Percentiles rank a stretch among this genome's conserved stretches.
These are phyloP conservation scores for Choristoneura fumiferana DNA, from an alignment of 1,140 invertebrate genomes.

Conservation along the genomic window DNA sequence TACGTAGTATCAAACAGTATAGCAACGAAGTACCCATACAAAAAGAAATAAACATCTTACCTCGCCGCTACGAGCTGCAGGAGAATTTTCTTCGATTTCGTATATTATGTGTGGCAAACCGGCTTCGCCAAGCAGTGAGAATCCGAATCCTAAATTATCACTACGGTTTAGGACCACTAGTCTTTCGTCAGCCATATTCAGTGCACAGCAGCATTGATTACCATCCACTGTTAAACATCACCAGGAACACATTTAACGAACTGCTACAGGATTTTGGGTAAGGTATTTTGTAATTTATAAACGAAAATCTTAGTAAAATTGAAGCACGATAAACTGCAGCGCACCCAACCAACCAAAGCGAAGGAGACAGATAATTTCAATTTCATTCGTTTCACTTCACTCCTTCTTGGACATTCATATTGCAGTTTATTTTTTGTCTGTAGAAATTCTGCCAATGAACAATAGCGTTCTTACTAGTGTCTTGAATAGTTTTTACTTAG, in stretches of 20 bases:
- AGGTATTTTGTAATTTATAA: slow-evolving; percentile 48
- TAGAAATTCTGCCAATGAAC: not conserved
- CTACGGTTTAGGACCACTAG: slow-evolving; percentile 89
- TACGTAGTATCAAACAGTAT: slow-evolving; percentile 26
- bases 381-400: slow-evolving; percentile 13
- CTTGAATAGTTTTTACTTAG: not conserved
- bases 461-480: slow-evolving; percentile 5
- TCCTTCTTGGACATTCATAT: not conserved
- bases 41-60: slow-evolving; percentile 79
- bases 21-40: slow-evolving; percentile 31
- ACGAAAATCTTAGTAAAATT: slow-evolving; percentile 64
- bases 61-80: slow-evolving; percentile 92
- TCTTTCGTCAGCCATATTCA: slow-evolving; percentile 91
- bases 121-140: slow-evolving; percentile 91
- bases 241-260: slow-evolving; percentile 50
- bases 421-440: not conserved
- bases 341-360: slow-evolving; percentile 65
- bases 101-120: slow-evolving; percentile 94
- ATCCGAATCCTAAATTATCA: slow-evolving; percentile 91
- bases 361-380: slow-evolving; percentile 38
- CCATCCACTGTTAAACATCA: slow-evolving; percentile 58
- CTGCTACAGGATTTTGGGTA: slow-evolving; percentile 38
- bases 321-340: slow-evolving; percentile 63
- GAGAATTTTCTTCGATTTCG: slow-evolving; percentile 94
- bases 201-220: slow-evolving; percentile 74